phyloP scores from a whole-genome alignment of 1,140 invertebrate species.

The Archivesica marissinica region DNA sequence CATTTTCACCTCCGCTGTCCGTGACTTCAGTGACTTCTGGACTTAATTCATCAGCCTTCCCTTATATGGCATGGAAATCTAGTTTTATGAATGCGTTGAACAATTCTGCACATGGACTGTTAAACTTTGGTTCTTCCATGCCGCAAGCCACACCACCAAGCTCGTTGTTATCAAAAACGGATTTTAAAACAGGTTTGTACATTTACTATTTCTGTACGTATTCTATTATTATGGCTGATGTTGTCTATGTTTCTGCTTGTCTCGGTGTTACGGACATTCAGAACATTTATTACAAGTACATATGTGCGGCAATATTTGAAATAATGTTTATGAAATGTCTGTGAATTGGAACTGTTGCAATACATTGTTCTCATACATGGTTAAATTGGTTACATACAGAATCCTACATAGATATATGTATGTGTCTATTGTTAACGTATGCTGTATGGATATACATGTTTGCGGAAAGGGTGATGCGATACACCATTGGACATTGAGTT shows the following conservation, averaged over 20 bases:
- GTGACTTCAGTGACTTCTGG: conserved; percentile 22
- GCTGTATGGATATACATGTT: too few relatives aligned
- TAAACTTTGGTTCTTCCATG: conserved; percentile 22
- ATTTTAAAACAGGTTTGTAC: conserved; percentile 49
- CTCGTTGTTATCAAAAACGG: conserved; percentile 30
- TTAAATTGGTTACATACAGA: background rate
- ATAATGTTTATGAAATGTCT: too few relatives aligned
- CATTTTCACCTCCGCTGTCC: conserved; percentile 44
- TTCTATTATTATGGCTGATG: background rate
- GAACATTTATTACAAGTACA: too few relatives aligned
- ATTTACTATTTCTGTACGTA: background rate
- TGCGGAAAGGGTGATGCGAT: too few relatives aligned
- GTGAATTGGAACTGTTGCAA: background rate
- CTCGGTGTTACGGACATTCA: too few relatives aligned
- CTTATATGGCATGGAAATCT: conserved; percentile 59
- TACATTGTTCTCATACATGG: background rate
- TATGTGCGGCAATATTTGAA: too few relatives aligned
- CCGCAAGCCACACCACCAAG: conserved; percentile 28
- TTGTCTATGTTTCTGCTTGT: too few relatives aligned
- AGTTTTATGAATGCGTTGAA: conserved; percentile 59
- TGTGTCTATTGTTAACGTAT: too few relatives aligned
- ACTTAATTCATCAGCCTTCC: conserved; percentile 32
- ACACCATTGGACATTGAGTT: background rate
- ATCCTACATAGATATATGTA: background rate
- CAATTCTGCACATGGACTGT: conserved; percentile 49